Evolutionary conservation across 1,140 invertebrate species (phyloP).

Genomic region (Eubasilissa regina): DNA sequence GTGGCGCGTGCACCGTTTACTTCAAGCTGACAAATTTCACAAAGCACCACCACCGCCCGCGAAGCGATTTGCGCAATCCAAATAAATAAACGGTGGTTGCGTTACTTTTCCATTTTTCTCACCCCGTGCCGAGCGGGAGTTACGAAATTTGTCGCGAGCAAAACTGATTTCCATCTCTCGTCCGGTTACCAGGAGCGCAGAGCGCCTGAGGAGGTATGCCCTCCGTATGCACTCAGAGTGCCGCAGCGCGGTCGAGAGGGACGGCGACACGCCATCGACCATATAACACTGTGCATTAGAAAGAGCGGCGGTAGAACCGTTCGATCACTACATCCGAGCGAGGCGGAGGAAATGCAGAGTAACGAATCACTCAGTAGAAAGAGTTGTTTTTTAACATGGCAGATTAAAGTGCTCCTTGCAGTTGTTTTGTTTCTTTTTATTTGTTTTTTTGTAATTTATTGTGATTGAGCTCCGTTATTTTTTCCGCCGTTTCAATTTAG

Average conservation of each 20-base stretch:
- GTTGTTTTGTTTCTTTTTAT: conserved; percentile 1
- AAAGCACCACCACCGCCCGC: background rate
- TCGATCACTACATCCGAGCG: background rate
- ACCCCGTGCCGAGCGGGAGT: background rate
- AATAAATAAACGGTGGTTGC: conserved; percentile 19
- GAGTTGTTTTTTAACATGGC: background rate
- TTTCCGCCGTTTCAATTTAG: too few species aligned
- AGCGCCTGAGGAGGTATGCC: conserved; percentile 34
- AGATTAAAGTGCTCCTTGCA: background rate
- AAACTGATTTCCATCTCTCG: conserved; percentile 49
- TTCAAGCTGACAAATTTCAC: conserved; percentile 30
- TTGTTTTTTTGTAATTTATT: background rate
- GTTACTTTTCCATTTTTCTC: conserved; percentile 44
- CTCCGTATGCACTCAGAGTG: conserved; percentile 22
- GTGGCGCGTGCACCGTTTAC: conserved; percentile 18
- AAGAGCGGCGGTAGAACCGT: background rate
- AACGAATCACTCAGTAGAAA: conserved; percentile 5
- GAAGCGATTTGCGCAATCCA: conserved; percentile 18
- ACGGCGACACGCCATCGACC: background rate
- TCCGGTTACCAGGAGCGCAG: conserved; percentile 46
- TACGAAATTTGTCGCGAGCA: background rate
- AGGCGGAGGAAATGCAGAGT: background rate
- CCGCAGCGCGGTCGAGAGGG: conserved; percentile 34
- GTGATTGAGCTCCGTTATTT: too few species aligned
- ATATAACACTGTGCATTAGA: background rate